Base-by-base conservation (phyloP, 2,888 invertebrate genomes). In the Amphipyra tragopoginis region DNA sequence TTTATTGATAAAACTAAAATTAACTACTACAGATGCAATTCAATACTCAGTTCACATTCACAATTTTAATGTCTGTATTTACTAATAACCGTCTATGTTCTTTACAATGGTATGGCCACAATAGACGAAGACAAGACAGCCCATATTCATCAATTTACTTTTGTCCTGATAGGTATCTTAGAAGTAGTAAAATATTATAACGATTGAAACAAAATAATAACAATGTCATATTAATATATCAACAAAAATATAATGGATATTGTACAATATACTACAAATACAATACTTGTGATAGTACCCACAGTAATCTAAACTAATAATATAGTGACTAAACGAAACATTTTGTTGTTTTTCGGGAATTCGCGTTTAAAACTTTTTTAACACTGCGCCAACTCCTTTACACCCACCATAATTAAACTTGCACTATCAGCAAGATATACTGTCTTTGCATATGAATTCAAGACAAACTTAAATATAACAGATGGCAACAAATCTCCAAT, bases 1-100 rank as follows among this genome's bases (percentile, higher is more conserved):
- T 84, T 84, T 84, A 83, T 78, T 84, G 75, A 66, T 57, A 73
- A 21, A 21, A 72, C 74, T 80, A 84, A 75, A 74, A 68, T 72
- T 74, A 79, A 78, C 59, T 63, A 72, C 82, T 75, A 83, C 65
- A 67, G 53, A 68, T 67, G 67, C 45, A 72, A 60, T 56, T 62
- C 61, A 73, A 75, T 72, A 75, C 50, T 62, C 65, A 26, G 59
- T 61, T 48, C 40, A 72, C 58, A 57, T 67, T 36, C 44, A 34
- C 34, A 45, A 52, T 61, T 64, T 58, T 51, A 44, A 40, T 55
- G 57, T 52, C 44, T 7, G 10, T 38, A 14, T n/a, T 49, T 52
- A 38, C 34, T 26, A 53, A 21, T 21, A 21, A 21, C 21, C 21
- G 21, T 21, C 11, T 68, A 57, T 9, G 15, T 66, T 58, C n/a